These are phyloP conservation scores for Scotopteryx bipunctaria DNA, from an alignment of 2,888 invertebrate species.

Conservation along the genomic window DNA sequence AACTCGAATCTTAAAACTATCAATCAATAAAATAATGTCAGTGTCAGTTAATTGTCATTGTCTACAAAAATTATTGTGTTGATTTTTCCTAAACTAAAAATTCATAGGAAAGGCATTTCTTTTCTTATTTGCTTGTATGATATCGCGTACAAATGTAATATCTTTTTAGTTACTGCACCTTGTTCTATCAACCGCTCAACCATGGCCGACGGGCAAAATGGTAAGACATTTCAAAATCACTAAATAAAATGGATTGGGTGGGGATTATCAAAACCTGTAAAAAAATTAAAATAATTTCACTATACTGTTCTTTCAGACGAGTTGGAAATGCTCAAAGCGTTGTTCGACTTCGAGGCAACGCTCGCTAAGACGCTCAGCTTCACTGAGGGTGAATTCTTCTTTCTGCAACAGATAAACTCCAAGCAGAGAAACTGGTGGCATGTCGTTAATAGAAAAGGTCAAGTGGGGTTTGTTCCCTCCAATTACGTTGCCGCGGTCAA, in stretches of 20 bases:
- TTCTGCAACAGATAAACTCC: constrained; percentile 89
- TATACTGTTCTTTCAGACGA: constrained; percentile 78
- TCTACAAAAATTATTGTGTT: constrained; percentile 5
- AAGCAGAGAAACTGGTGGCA: constrained; percentile 95
- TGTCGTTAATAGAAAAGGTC: constrained; percentile 91
- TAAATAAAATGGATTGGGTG: constrained; percentile 13
- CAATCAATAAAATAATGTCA: constrained; percentile 2
- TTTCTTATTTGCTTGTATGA: not conserved
- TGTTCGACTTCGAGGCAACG: constrained; percentile 93
- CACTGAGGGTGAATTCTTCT: constrained; percentile 90
- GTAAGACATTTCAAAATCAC: constrained; percentile 11
- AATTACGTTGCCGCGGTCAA: constrained; percentile 92
- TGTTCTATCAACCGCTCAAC: not conserved
- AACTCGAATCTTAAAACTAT: not conserved
- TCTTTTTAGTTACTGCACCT: not conserved
- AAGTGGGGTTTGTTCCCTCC: constrained; percentile 93
- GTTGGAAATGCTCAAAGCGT: constrained; percentile 91
- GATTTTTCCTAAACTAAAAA: not conserved
- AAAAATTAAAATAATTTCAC: constrained; percentile 13
- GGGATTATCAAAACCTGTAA: constrained; percentile 7
- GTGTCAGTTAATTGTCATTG: not conserved
- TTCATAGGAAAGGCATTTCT: not conserved
- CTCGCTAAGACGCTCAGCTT: constrained; percentile 93
- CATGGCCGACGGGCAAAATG: constrained; percentile 60
- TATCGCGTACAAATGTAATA: not conserved